Evolutionary conservation across 2,888 invertebrate species (phyloP), one percentile per base, ranked within the genome.

Genomic region (Ophonus ardosiacus): DNA sequence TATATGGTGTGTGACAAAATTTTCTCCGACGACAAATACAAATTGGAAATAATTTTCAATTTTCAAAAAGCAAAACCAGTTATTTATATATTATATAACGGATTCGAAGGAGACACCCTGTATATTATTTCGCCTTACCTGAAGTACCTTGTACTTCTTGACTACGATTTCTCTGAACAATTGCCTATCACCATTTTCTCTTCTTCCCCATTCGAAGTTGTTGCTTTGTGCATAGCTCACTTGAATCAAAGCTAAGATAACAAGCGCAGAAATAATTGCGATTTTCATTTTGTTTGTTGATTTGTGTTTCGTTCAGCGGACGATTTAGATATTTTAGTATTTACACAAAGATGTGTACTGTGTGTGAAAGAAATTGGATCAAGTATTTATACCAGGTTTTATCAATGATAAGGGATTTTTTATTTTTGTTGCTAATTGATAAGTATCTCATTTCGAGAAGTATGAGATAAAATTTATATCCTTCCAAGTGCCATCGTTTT

Each of bases 81-180:
- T n/a, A n/a, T n/a, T n/a, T 38, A n/a, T 13, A 6, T n/a, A 40
- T 10, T 43, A 31, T 1, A 43, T 17, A n/a, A 13, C 38, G 0
- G 38, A 10, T 8, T 68, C 15, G 38, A 68, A 0, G n/a, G 10
- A 38, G 3, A 8, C 43, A 74, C 1, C 8, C 0, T 13, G 10
- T 51, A 51, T 10, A 51, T 10, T 8, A 13, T 51, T 51, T 43
- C 17, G 87, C 10, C 87, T 88, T n/a, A 90, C 85, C 68, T 88
- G 88, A 43, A 90, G 80, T 86, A 88, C 88, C 10, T 88, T 86
- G 5, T 89, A 89, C 0, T 86, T 85, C 86, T 89, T 90, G 38
- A 87, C 31, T 7, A 91, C 86, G 43, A 81, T 86, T 18, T 88
- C 87, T 59, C 88, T 87, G 78, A 86, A 85, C n/a, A 88, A 84